Conservation (phyloP, 2,113 vertebrate genomes). For the Leptodactylus fuscus region DNA sequence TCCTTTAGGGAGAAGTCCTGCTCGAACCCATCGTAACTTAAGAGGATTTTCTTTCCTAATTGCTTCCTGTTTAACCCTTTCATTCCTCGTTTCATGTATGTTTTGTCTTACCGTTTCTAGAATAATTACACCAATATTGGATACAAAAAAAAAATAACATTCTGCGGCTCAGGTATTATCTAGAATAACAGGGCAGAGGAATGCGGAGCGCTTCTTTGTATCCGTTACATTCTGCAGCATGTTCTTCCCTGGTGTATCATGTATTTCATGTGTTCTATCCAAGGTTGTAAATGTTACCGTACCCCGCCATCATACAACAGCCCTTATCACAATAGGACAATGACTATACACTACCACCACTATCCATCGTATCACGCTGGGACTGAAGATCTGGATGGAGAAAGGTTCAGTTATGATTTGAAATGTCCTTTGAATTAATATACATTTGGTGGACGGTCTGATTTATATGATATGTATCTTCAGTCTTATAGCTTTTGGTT, state of each 20-base stretch:
- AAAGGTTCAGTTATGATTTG: too few relatives aligned
- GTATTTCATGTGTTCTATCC: neutral
- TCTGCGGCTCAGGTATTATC: neutral
- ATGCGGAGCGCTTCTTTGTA: too few relatives aligned
- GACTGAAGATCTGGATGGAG: too few relatives aligned
- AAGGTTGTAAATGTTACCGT: too few relatives aligned
- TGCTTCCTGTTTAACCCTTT: conserved; percentile 68
- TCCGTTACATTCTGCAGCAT: neutral
- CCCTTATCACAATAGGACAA: too few relatives aligned
- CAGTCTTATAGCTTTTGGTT: too few relatives aligned
- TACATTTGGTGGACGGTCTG: too few relatives aligned
- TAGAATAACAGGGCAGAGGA: neutral
- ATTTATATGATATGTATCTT: too few relatives aligned
- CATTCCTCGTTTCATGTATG: conserved; percentile 46
- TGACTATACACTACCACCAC: too few relatives aligned
- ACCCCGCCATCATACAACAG: too few relatives aligned
- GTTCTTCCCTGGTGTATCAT: neutral
- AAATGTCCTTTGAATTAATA: too few relatives aligned
- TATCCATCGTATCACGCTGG: too few relatives aligned
- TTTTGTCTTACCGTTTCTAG: conserved; percentile 48
- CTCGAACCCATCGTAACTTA: conserved; percentile 65
- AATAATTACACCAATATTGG: conserved; percentile 27
- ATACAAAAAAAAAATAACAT: neutral
- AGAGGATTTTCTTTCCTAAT: conserved; percentile 60
- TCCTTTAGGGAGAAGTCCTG: conserved; percentile 69